Percentiles rank a stretch among this genome's conserved stretches.
Evolutionary conservation across 2,113 vertebrate species (phyloP).

Genomic region (Catharus bicknelli): DNA sequence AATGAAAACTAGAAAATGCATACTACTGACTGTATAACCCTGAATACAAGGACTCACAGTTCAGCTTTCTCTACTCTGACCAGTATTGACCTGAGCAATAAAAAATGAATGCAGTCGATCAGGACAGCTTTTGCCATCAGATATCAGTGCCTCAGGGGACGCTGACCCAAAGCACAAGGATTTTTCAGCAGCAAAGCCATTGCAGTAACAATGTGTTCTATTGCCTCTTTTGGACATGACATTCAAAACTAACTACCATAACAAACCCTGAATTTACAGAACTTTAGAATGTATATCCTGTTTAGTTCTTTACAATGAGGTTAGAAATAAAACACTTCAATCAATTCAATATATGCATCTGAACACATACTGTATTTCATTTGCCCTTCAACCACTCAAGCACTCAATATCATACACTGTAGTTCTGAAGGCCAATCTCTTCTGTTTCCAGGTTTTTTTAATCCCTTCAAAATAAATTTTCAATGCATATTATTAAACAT

Average conservation of each 20-base stretch:
- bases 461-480: neutral
- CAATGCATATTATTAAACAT: neutral
- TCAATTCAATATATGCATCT: neutral
- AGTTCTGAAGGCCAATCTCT: neutral
- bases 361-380: neutral
- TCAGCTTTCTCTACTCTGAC: neutral
- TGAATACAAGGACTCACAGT: neutral
- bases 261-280: neutral
- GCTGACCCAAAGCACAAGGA: neutral
- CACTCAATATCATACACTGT: neutral
- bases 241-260: neutral
- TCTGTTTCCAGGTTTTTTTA: neutral
- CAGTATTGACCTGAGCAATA: conserved; percentile 3
- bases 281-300: neutral
- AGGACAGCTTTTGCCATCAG: conserved; percentile 11
- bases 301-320: neutral
- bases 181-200: neutral
- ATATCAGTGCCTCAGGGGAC: neutral
- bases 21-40: neutral
- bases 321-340: conserved; percentile 6
- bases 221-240: neutral
- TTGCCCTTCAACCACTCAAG: neutral
- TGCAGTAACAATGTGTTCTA: neutral
- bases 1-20: neutral
- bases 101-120: conserved; percentile 31